Base-by-base conservation (phyloP, 1,140 invertebrate genomes). In the Drosophila neocordata region DNA sequence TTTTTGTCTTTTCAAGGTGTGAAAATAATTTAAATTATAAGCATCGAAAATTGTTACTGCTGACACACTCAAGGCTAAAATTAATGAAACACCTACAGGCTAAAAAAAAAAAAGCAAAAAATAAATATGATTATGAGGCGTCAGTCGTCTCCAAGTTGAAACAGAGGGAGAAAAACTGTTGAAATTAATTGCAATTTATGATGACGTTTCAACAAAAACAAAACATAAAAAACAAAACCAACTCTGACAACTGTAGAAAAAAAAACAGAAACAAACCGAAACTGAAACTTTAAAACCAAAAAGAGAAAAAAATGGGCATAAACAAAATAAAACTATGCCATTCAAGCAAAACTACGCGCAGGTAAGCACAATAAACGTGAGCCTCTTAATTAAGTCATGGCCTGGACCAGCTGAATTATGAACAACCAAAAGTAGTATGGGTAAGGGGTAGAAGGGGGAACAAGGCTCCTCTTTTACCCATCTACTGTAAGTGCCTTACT, bases 171-270 rank as follows among this genome's bases (percentile, higher is more conserved):
- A 48, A 57, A 51, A 56, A 56, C 75, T 65, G 65, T 55, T 65
- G 69, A 90, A 90, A 87, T 90, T 90, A 90, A 90, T 90, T 90
- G 87, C 87, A 90, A 90, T 90, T 90, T 90, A 90, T 77, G 87
- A 87, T 85, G 87, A 85, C 79, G 82, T 87, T 90, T 84, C 84
- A 89, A 77, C 83, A 85, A 81, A 67, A 84, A 65, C 64, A 84
- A 80, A 64, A 60, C 69, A 65, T 65, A 66, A 62, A 48, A 61
- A 80, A 75, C 66, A 63, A 69, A 69, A 52, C 61, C 73, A 69
- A 66, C 69, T 74, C 79, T 31, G 27, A 31, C 27, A 31, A 31
- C 27, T 4, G 5, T 41, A 53, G 61, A 69, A 65, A 65, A 72
- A 69, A 61, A 83, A 75, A 79, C 82, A 78, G 75, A 81, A 79